Evolutionary conservation across 2,113 vertebrate genomes (phyloP).

Genomic region (Upupa epops): DNA sequence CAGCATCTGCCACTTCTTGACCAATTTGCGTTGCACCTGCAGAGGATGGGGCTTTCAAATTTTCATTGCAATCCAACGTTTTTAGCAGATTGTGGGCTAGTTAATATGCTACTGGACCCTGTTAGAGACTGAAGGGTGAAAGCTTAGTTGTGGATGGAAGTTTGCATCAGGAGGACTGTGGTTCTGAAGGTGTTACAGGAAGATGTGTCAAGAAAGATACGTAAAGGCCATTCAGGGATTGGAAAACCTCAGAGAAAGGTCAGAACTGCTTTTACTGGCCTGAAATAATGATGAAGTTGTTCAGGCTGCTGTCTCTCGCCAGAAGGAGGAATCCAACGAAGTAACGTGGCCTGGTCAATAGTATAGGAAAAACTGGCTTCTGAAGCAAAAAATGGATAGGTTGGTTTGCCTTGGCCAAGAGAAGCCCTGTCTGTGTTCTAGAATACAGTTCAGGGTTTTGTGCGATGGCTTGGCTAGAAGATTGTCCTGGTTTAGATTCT

Average conservation of each 20-base stretch:
- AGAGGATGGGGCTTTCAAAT: background rate
- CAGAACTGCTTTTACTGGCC: background rate
- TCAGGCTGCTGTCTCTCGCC: background rate
- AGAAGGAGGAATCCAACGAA: background rate
- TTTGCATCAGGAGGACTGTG: background rate
- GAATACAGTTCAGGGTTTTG: background rate
- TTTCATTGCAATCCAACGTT: background rate
- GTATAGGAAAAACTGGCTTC: background rate
- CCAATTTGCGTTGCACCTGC: background rate
- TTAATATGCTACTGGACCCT: background rate
- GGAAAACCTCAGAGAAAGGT: background rate
- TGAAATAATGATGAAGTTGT: background rate
- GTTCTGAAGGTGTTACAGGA: background rate
- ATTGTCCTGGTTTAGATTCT: too few species aligned
- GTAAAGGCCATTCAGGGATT: background rate
- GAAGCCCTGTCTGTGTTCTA: background rate
- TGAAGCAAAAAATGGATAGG: background rate
- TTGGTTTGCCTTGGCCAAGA: background rate
- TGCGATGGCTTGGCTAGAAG: background rate
- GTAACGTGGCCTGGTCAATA: background rate
- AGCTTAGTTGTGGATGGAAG: background rate
- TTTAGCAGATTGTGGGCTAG: background rate
- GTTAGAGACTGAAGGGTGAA: background rate
- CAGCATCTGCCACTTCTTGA: background rate
- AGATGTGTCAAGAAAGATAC: background rate